A percentile compares a stretch with the other conserved stretches of the same genome.
phyloP scores from a whole-genome alignment of 2,113 vertebrate genomes.

The Brachypodius melanocephalos region DNA sequence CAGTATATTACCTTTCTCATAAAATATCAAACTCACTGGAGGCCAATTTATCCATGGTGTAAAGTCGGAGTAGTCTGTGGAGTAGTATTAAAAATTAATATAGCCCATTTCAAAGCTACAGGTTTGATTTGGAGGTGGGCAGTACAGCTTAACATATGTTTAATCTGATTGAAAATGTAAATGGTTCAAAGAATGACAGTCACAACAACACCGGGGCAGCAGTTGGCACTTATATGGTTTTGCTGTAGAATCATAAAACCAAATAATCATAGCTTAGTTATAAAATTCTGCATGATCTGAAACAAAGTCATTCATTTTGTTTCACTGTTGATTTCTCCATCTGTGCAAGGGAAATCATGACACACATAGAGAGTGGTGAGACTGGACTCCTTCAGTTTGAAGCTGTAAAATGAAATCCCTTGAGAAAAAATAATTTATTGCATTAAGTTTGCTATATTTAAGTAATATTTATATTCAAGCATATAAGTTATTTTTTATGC shows the following conservation, averaged over 20 bases:
- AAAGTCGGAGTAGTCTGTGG: not conserved
- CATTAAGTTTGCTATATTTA: not conserved
- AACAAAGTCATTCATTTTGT: not conserved
- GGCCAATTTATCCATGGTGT: not conserved
- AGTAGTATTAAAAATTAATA: not conserved
- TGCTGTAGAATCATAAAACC: not conserved
- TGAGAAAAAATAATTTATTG: not conserved
- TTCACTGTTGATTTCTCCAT: not conserved
- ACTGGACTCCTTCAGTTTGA: not conserved
- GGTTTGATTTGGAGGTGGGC: not conserved
- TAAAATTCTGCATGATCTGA: not conserved
- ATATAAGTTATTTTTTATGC: not conserved
- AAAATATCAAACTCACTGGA: not conserved
- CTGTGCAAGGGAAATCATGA: not conserved
- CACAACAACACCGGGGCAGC: not conserved
- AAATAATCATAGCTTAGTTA: not conserved
- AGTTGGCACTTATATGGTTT: not conserved
- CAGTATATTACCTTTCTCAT: not conserved
- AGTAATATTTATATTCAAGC: not conserved
- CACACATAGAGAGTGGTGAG: not conserved
- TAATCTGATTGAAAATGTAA: not conserved
- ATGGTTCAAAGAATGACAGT: not conserved
- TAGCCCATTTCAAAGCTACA: not conserved
- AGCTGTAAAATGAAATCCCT: not conserved
- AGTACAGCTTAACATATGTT: not conserved